These are phyloP conservation scores for Dasyurus viverrinus DNA, from an alignment of 2,113 vertebrate species.

Conservation along the genomic window DNA sequence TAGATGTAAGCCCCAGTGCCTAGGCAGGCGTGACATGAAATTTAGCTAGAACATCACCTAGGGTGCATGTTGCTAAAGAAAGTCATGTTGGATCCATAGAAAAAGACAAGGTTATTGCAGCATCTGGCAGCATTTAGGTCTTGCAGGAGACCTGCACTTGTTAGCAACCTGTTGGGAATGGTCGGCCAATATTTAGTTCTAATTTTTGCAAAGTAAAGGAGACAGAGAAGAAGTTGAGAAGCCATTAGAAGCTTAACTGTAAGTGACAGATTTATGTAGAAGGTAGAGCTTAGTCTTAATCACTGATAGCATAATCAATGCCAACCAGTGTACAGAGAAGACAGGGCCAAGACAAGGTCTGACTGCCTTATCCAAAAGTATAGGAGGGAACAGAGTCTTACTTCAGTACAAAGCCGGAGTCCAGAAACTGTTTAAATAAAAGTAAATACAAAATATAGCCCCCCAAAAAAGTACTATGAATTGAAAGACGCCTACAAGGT, in stretches of 20 bases:
- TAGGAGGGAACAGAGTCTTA: not conserved
- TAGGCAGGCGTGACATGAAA: not conserved
- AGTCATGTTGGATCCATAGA: not conserved
- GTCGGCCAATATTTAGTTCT: not conserved
- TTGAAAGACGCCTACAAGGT: not conserved
- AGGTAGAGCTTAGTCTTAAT: not conserved
- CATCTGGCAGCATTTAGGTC: not conserved
- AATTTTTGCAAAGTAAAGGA: not conserved
- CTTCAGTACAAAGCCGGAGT: not conserved
- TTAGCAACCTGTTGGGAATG: not conserved
- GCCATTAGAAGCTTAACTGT: not conserved
- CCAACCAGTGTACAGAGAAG: too few species aligned
- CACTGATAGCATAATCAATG: not conserved
- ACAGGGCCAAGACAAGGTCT: too few species aligned
- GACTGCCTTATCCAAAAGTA: too few species aligned
- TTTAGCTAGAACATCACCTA: not conserved
- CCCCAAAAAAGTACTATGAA: not conserved
- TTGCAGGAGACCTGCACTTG: not conserved
- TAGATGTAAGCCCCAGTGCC: not conserved
- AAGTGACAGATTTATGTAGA: not conserved
- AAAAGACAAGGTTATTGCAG: not conserved
- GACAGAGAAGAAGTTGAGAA: not conserved
- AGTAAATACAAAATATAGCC: not conserved
- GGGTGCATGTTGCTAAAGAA: not conserved
- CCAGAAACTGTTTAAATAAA: not conserved